These are phyloP conservation scores for Callaeas wilsoni DNA, from an alignment of 2,113 vertebrate genomes.

Conservation along the genomic window DNA sequence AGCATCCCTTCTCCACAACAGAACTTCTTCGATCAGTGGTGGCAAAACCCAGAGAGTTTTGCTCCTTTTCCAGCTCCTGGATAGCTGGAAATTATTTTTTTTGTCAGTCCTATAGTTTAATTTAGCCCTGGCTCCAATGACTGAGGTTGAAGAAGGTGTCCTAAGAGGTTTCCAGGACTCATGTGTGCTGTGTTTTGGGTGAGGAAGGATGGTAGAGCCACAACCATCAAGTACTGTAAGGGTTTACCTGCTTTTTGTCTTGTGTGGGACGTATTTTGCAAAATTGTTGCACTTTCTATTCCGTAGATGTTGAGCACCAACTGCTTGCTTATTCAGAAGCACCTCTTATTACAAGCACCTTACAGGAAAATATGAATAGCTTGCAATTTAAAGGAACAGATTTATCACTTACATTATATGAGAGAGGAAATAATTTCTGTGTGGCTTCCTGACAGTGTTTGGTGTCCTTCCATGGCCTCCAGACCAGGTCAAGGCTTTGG, in stretches of 20 bases:
- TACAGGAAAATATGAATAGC: slow-evolving; percentile 60
- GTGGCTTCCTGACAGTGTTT: slow-evolving; percentile 59
- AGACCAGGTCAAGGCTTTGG: slow-evolving; percentile 35
- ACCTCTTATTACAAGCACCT: slow-evolving; percentile 35
- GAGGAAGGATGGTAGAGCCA: background rate
- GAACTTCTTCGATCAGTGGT: background rate
- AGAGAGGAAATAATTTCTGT: slow-evolving; percentile 51
- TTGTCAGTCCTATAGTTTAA: background rate
- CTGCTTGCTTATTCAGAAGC: background rate
- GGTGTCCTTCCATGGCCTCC: background rate
- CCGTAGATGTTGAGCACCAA: background rate
- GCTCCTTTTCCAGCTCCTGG: background rate
- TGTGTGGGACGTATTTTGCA: background rate
- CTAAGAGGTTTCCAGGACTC: background rate
- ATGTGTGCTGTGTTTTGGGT: background rate
- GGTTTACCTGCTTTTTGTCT: background rate
- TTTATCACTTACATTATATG: slow-evolving; percentile 31
- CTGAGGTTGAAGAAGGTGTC: background rate
- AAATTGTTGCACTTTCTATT: background rate
- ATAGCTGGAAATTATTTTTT: background rate
- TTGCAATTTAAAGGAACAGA: slow-evolving; percentile 45
- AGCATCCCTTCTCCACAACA: background rate
- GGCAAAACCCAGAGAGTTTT: background rate
- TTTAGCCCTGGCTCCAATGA: background rate
- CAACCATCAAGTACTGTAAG: background rate